Conservation (phyloP, 2,797 vertebrate species). For the Centroberyx gerrardi region DNA sequence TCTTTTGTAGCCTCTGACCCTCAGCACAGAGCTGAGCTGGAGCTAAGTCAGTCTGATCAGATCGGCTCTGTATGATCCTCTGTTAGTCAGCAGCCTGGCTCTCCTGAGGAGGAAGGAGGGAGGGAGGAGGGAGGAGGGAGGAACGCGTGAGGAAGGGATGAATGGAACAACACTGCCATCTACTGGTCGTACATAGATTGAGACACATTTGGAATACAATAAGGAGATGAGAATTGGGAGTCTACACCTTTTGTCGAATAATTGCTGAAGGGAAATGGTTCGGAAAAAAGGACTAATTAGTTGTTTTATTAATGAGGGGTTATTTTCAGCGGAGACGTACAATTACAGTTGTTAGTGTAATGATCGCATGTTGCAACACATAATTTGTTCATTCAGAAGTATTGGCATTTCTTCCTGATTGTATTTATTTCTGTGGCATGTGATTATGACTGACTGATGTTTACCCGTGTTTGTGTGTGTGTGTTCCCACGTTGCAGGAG, state of each 20-base stretch:
- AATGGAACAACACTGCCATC: slow-evolving; percentile 74
- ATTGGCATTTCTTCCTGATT: slow-evolving; percentile 34
- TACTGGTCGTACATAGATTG: slow-evolving; percentile 54
- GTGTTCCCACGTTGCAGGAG: slow-evolving; percentile 82
- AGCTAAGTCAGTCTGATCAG: slow-evolving; percentile 47
- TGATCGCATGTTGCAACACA: slow-evolving; percentile 52
- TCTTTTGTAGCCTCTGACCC: slow-evolving; percentile 50
- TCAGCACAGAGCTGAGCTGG: slow-evolving; percentile 40
- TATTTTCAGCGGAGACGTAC: slow-evolving; percentile 49
- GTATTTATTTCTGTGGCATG: slow-evolving; percentile 27
- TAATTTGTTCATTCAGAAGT: slow-evolving; percentile 50
- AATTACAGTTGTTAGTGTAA: slow-evolving; percentile 52
- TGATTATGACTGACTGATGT: slow-evolving; percentile 24
- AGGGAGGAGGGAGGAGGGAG: neutral
- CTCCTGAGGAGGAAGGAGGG: neutral
- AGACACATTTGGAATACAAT: neutral
- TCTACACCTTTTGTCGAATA: slow-evolving; percentile 58
- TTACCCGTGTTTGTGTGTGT: neutral
- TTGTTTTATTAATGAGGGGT: slow-evolving; percentile 61
- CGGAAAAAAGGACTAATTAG: slow-evolving; percentile 64
- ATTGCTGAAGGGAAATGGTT: slow-evolving; percentile 68
- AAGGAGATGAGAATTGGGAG: slow-evolving; percentile 45
- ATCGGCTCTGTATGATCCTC: slow-evolving; percentile 33
- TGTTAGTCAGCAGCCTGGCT: slow-evolving; percentile 30
- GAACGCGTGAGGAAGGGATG: neutral